Conservation (phyloP, 92 coral and sea anemone species). For the Zoanthus gigantus region DNA sequence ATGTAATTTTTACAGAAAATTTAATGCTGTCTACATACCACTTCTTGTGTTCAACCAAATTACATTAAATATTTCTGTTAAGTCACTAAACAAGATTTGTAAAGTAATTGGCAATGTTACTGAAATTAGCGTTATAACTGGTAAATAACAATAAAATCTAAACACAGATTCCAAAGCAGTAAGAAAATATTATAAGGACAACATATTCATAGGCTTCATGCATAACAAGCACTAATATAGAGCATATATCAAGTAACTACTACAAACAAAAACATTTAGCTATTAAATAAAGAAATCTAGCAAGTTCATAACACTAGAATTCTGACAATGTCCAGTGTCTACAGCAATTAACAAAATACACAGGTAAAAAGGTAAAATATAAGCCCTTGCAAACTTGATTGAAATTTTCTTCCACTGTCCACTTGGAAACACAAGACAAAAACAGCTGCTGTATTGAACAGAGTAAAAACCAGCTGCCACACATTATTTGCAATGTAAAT, state of each 20-base stretch:
- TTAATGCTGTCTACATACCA: neutral
- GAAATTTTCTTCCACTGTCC: slow-evolving; percentile 35
- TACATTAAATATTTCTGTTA: neutral
- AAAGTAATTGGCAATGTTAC: neutral
- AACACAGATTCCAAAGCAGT: neutral
- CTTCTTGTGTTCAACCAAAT: neutral
- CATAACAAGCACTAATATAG: slow-evolving; percentile 5
- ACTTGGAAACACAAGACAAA: slow-evolving; percentile 28
- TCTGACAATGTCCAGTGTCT: slow-evolving; percentile 41
- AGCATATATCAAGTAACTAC: slow-evolving; percentile 6
- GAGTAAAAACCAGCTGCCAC: slow-evolving; percentile 44
- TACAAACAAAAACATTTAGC: slow-evolving; percentile 16
- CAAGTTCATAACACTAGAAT: slow-evolving; percentile 34
- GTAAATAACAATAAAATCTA: neutral
- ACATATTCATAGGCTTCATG: slow-evolving; percentile 42
- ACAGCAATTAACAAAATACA: slow-evolving; percentile 21
- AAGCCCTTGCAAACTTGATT: slow-evolving; percentile 48
- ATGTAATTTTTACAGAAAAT: neutral
- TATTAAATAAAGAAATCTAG: neutral
- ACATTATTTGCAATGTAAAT: slow-evolving; percentile 43
- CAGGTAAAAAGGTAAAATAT: slow-evolving; percentile 11
- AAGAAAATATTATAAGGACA: neutral
- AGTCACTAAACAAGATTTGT: neutral
- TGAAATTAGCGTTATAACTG: too few species aligned
- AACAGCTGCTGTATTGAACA: slow-evolving; percentile 28